A percentile compares a stretch with the other conserved stretches of the same genome.
Evolutionary conservation across 2,113 vertebrate species (phyloP).

Genomic region (Tupaia chinensis): DNA sequence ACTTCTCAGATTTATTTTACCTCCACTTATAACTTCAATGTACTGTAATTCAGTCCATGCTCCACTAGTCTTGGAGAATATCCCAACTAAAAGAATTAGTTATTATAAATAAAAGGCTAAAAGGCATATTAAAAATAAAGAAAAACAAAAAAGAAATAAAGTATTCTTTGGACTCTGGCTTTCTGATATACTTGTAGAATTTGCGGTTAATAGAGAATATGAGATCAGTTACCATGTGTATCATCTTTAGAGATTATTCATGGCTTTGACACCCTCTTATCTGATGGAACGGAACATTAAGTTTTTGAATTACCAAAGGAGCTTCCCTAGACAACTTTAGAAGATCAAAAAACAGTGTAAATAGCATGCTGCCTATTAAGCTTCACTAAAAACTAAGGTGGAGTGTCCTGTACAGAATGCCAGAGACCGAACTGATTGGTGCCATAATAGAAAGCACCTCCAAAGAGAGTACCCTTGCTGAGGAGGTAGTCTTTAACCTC

Average conservation of each 20-base stretch:
- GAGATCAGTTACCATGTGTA: background rate
- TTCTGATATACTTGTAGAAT: background rate
- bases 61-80: background rate
- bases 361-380: constrained; percentile 5
- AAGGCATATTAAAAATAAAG: constrained; percentile 25
- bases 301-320: constrained; percentile 52
- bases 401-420: background rate
- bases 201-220: background rate
- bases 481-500: constrained; percentile 40
- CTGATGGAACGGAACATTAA: constrained; percentile 45
- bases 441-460: background rate
- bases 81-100: background rate
- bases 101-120: background rate
- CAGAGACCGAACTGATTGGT: background rate
- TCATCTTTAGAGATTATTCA: constrained; percentile 53
- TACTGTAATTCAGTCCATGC: background rate
- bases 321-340: constrained; percentile 49
- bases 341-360: constrained; percentile 51
- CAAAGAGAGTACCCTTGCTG: constrained; percentile 38
- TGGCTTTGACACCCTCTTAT: constrained; percentile 24
- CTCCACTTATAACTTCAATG: background rate
- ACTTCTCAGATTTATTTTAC: background rate
- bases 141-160: background rate
- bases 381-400: background rate
- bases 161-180: background rate